Percentiles rank a stretch among this genome's conserved stretches.
phyloP scores from a whole-genome alignment of 2,888 invertebrate genomes.

The Nomada hirtipes region DNA sequence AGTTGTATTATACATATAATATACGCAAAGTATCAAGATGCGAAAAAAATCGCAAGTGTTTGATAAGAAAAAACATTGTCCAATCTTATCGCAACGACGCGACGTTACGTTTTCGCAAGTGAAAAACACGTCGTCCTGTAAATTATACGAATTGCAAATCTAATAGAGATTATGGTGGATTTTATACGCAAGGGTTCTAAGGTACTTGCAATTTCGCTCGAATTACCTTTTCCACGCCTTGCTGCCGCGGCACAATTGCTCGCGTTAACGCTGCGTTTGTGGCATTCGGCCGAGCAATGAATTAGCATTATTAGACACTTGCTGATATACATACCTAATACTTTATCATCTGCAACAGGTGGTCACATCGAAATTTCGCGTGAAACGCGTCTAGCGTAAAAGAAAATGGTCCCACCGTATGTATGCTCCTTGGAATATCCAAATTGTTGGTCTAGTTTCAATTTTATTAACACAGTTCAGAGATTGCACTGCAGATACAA shows the following conservation, averaged over 20 bases:
- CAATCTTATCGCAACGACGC: conserved; percentile 2
- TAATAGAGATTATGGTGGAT: conserved; percentile 42
- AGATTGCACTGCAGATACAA: background rate
- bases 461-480: conserved; percentile 4
- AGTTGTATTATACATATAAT: too few species aligned
- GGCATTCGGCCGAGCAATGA: conserved; percentile 66
- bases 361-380: conserved; percentile 67
- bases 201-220: conserved; percentile 31
- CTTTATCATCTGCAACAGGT: conserved; percentile 74
- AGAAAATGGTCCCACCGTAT: conserved; percentile 50
- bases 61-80: too few species aligned
- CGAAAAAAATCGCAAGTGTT: too few species aligned
- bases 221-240: conserved; percentile 49
- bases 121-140: conserved; percentile 23
- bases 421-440: background rate
- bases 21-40: too few species aligned
- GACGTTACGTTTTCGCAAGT: background rate
- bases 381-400: conserved; percentile 60
- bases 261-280: conserved; percentile 57
- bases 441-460: background rate
- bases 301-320: conserved; percentile 73
- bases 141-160: conserved; percentile 48
- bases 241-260: conserved; percentile 27
- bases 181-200: conserved; percentile 31
- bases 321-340: conserved; percentile 71